A percentile compares a stretch with the other conserved stretches of the same genome.
These are phyloP conservation scores for Trachymyrmex septentrionalis DNA, from an alignment of 1,140 invertebrate genomes.

Conservation along the genomic window DNA sequence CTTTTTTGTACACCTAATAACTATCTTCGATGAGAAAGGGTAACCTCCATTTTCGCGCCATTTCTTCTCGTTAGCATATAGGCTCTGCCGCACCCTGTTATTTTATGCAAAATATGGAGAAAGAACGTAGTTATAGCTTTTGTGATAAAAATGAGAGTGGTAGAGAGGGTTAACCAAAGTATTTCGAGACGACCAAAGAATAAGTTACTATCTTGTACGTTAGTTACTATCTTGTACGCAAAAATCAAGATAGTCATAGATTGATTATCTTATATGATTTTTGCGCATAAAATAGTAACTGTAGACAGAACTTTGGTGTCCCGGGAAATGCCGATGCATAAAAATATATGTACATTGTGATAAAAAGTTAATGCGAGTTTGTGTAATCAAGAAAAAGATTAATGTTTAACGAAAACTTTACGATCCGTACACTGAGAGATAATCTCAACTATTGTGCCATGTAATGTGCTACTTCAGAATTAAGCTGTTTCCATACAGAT, in stretches of 20 bases:
- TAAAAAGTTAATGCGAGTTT: constrained; percentile 43
- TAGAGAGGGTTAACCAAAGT: constrained; percentile 52
- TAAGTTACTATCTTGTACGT: background rate
- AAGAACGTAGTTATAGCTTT: constrained; percentile 27
- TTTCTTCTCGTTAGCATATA: constrained; percentile 29
- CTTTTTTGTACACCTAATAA: no score
- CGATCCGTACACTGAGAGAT: background rate
- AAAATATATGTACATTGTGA: constrained; percentile 49
- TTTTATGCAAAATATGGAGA: background rate
- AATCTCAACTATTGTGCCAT: constrained; percentile 67
- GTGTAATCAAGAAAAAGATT: constrained; percentile 5
- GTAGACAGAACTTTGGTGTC: constrained; percentile 37
- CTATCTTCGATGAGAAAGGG: background rate
- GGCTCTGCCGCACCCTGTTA: background rate
- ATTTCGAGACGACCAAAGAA: constrained; percentile 67
- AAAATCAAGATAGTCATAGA: constrained; percentile 16
- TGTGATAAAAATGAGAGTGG: constrained; percentile 44
- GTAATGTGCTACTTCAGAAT: constrained; percentile 37
- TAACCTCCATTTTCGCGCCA: background rate
- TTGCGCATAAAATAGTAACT: constrained; percentile 30
- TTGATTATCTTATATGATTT: constrained; percentile 36
- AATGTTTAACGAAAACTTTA: constrained; percentile 28
- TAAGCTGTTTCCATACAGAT: constrained; percentile 3
- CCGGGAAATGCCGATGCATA: constrained; percentile 51
- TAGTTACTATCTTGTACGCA: constrained; percentile 23